A percentile compares a stretch with the other conserved stretches of the same genome.
Conservation (phyloP, 1,140 invertebrate species). For the Diabrotica undecimpunctata region DNA sequence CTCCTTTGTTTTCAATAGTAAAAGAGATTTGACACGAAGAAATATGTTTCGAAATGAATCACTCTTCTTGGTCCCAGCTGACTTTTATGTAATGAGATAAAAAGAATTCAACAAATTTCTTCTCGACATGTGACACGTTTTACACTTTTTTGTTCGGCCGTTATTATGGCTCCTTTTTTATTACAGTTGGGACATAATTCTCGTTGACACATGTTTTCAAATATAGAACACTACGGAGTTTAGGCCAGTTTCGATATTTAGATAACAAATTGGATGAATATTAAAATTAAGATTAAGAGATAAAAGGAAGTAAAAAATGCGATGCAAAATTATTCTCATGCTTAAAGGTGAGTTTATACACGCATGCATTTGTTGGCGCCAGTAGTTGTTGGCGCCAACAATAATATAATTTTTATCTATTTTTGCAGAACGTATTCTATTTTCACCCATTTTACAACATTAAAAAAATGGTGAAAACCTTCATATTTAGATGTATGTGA, state of each 20-base stretch:
- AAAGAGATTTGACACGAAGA: conserved; percentile 3
- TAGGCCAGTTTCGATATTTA: not conserved
- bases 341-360: no score
- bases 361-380: no score
- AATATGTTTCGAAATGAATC: conserved; percentile 12
- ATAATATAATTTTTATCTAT: no score
- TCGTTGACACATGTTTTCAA: conserved; percentile 11
- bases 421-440: no score
- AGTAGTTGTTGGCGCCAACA: no score
- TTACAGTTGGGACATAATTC: conserved; percentile 10
- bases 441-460: no score
- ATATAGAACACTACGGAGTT: conserved; percentile 9
- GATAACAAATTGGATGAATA: no score
- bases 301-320: no score
- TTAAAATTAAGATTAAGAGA: no score
- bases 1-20: not conserved
- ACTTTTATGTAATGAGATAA: conserved; percentile 16
- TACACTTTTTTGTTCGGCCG: conserved; percentile 1
- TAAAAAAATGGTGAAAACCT: no score
- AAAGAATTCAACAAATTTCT: conserved; percentile 12
- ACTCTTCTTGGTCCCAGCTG: conserved; percentile 6
- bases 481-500: no score
- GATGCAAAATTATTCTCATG: no score
- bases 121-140: conserved; percentile 7
- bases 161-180: conserved; percentile 5